Evolutionary conservation across 2,888 invertebrate genomes (phyloP).

Genomic region (Folsomia manolachei): DNA sequence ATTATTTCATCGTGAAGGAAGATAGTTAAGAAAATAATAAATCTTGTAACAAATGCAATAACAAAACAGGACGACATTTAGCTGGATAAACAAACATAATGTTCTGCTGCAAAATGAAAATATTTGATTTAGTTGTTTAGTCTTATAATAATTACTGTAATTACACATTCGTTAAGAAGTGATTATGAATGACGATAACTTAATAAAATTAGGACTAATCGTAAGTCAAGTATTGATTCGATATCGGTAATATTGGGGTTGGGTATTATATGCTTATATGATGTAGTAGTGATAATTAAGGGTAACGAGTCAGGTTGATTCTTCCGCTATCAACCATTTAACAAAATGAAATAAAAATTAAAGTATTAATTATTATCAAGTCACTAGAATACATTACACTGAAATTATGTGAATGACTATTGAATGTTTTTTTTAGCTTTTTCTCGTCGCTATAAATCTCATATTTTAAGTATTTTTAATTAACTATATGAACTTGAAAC

Average conservation of each 20-base stretch:
- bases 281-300: not conserved
- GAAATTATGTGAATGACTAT: not conserved
- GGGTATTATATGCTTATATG: not conserved
- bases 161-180: too few species aligned
- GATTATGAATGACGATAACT: not conserved
- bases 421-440: not conserved
- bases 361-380: not conserved
- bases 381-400: not conserved
- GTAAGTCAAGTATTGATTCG: not conserved
- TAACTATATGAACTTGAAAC: not conserved
- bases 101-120: too few species aligned
- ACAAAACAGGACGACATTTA: too few species aligned
- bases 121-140: too few species aligned
- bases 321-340: not conserved
- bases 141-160: too few species aligned
- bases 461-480: not conserved
- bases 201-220: not conserved
- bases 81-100: too few species aligned
- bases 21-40: too few species aligned
- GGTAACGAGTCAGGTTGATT: not conserved
- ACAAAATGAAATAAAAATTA: too few species aligned
- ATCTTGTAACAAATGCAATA: too few species aligned
- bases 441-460: not conserved
- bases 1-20: too few species aligned
- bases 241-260: not conserved